A percentile compares a stretch with the other conserved stretches of the same genome.
These are phyloP conservation scores for Dynastes grantii DNA, from an alignment of 2,888 invertebrate genomes.

Conservation along the genomic window DNA sequence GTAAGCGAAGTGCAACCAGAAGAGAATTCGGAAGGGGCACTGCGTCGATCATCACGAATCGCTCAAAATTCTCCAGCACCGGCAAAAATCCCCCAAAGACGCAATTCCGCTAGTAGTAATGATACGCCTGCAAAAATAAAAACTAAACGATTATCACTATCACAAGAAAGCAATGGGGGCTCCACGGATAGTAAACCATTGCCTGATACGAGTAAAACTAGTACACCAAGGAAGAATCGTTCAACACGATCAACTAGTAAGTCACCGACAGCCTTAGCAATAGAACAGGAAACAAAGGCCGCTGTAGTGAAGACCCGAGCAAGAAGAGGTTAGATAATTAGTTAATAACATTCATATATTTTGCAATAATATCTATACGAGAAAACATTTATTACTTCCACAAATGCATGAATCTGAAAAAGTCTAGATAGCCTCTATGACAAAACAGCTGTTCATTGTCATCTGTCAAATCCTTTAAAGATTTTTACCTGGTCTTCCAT, in stretches of 20 bases:
- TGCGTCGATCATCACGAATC: conserved; percentile 47
- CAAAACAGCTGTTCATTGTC: conserved; percentile 48
- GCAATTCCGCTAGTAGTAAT: conserved; percentile 52
- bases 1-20: conserved; percentile 47
- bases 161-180: conserved; percentile 50
- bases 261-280: conserved; percentile 51
- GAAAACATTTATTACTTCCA: too few species aligned
- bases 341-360: neutral
- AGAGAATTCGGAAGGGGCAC: conserved; percentile 34
- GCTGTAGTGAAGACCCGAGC: conserved; percentile 44
- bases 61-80: conserved; percentile 51
- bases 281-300: conserved; percentile 22
- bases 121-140: conserved; percentile 48
- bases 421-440: neutral
- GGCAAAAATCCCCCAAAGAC: conserved; percentile 50
- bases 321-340: conserved; percentile 50
- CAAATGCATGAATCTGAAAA: too few species aligned
- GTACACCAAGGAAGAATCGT: conserved; percentile 20
- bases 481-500: conserved; percentile 22
- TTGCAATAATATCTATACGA: neutral
- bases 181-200: conserved; percentile 31
- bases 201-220: conserved; percentile 2
- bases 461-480: conserved; percentile 35
- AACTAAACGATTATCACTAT: conserved; percentile 51
- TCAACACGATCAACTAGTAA: conserved; percentile 52